These are phyloP conservation scores for Gavialis gangeticus DNA, from an alignment of 2,113 vertebrate species.

Conservation along the genomic window DNA sequence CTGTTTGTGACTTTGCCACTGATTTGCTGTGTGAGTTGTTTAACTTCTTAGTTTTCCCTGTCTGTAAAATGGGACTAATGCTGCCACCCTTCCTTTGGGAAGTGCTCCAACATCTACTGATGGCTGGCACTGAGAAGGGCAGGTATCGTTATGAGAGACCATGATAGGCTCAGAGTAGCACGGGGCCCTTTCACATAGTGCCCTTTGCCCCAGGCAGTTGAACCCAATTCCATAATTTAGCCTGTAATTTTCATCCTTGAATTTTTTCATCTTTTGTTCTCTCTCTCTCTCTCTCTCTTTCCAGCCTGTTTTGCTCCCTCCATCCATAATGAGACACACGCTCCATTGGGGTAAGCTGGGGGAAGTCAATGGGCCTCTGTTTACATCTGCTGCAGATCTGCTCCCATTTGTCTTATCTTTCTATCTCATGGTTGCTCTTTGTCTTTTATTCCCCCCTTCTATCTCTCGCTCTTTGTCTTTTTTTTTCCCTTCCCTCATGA, in stretches of 20 bases:
- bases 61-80: neutral
- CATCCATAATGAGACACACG: neutral
- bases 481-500: neutral
- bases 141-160: neutral
- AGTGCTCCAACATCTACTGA: neutral
- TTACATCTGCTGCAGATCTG: neutral
- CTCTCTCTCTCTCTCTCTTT: neutral
- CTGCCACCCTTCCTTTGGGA: neutral
- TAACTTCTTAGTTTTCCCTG: neutral
- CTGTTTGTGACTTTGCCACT: neutral
- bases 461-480: constrained; percentile 36
- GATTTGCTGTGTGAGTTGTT: neutral
- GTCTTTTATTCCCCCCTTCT: constrained; percentile 20
- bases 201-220: neutral
- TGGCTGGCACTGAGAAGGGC: neutral
- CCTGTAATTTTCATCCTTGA: neutral
- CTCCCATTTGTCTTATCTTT: constrained; percentile 5
- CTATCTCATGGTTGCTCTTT: constrained; percentile 6
- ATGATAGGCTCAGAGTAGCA: rapidly evolving
- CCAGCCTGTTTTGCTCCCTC: neutral
- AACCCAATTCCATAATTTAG: neutral
- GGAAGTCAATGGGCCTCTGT: neutral
- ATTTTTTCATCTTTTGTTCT: neutral
- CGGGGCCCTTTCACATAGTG: rapidly evolving
- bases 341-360: neutral